Conservation (phyloP, 2,113 vertebrate genomes). For the Gracilinanus agilis region DNA sequence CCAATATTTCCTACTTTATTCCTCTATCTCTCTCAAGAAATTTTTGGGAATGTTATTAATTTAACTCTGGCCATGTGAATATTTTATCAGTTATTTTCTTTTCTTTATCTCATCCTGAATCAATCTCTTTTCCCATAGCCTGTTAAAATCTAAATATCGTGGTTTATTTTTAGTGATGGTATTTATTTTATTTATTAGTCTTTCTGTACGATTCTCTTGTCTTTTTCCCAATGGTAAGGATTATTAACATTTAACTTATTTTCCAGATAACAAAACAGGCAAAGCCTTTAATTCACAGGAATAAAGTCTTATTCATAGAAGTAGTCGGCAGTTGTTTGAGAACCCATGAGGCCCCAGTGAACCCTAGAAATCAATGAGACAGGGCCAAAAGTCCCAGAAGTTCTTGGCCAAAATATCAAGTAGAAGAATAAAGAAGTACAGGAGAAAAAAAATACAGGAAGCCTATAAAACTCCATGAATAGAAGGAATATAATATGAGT, state of each 20-base stretch:
- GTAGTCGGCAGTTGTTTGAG: neutral
- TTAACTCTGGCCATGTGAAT: conserved; percentile 1
- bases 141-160: neutral
- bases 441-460: neutral
- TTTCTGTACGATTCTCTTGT: neutral
- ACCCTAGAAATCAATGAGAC: neutral
- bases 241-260: conserved; percentile 14
- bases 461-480: neutral
- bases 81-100: conserved; percentile 24
- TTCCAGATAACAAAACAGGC: neutral
- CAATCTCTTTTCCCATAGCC: neutral
- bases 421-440: neutral
- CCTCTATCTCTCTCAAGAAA: neutral
- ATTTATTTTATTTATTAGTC: conserved; percentile 1
- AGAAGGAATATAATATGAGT: neutral
- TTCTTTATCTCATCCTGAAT: neutral
- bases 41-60: conserved; percentile 11
- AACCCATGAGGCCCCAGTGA: neutral
- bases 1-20: neutral
- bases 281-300: neutral
- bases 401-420: neutral
- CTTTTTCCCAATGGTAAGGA: neutral
- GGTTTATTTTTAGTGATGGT: neutral
- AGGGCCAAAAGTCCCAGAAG: neutral
- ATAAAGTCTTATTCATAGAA: neutral